Conservation (phyloP, 2,888 invertebrate genomes). For the Diaphora mendica region DNA sequence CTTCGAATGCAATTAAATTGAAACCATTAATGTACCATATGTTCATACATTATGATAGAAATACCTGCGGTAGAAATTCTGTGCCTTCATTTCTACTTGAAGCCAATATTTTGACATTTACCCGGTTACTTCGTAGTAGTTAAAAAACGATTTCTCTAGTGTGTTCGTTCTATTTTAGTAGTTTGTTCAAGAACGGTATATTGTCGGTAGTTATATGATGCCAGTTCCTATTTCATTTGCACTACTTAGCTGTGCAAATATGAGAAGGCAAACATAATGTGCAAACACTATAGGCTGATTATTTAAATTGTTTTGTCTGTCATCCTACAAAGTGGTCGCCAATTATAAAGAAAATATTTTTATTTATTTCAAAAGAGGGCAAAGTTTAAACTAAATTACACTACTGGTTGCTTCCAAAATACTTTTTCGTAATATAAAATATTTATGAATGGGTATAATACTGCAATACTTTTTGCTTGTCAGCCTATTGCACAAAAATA, state of each 20-base stretch:
- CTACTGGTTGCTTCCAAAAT: too few relatives aligned
- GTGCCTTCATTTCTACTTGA: not conserved
- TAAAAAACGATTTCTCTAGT: too few relatives aligned
- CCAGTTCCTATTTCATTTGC: slow-evolving; percentile 4
- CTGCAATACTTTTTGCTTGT: too few relatives aligned
- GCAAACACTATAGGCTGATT: slow-evolving; percentile 40
- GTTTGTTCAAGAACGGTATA: not conserved
- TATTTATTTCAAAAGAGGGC: not conserved
- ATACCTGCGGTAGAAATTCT: not conserved
- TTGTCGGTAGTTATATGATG: not conserved
- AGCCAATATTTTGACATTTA: not conserved
- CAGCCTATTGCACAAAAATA: too few relatives aligned
- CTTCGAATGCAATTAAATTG: slow-evolving; percentile 42
- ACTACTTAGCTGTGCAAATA: slow-evolving; percentile 40
- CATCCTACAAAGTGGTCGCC: slow-evolving; percentile 20
- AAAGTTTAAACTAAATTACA: not conserved
- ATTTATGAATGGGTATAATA: not conserved
- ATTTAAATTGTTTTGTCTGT: slow-evolving; percentile 44
- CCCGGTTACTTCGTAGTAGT: not conserved
- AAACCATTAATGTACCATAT: slow-evolving; percentile 16
- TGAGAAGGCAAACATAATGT: slow-evolving; percentile 38
- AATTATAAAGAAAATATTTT: not conserved
- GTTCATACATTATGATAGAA: not conserved
- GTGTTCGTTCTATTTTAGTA: not conserved
- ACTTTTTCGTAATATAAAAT: not conserved